These are phyloP conservation scores for Schlechtendalia chinensis DNA, from an alignment of 1,140 invertebrate genomes.

Conservation along the genomic window DNA sequence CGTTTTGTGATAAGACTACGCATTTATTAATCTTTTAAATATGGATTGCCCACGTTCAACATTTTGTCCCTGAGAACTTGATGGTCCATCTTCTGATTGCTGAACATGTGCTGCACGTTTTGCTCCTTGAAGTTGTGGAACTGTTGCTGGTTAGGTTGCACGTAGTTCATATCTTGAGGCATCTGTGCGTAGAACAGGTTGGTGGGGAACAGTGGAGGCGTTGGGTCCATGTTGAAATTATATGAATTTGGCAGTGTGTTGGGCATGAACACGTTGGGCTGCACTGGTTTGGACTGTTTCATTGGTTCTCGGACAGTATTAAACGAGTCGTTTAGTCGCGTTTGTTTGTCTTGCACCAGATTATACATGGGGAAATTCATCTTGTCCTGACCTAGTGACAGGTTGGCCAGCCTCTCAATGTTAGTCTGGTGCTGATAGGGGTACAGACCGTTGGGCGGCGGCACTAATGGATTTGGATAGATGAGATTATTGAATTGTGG, in stretches of 20 bases:
- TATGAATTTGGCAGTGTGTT: slow-evolving; percentile 43
- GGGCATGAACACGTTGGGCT: slow-evolving; percentile 38
- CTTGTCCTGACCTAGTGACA: slow-evolving; percentile 30
- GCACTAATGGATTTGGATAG: slow-evolving; percentile 33
- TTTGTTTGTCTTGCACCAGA: slow-evolving; percentile 39
- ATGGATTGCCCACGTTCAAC: slow-evolving; percentile 46
- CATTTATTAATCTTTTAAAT: slow-evolving; percentile 48
- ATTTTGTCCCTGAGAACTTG: slow-evolving; percentile 46
- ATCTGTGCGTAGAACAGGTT: slow-evolving; percentile 46
- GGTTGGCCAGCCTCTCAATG: slow-evolving; percentile 37
- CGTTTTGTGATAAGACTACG: slow-evolving; percentile 46
- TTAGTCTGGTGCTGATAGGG: slow-evolving; percentile 43
- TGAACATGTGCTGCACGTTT: slow-evolving; percentile 43
- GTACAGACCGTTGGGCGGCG: slow-evolving; percentile 33
- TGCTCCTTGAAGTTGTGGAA: slow-evolving; percentile 46
- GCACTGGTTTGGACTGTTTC: slow-evolving; percentile 42
- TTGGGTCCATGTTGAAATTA: slow-evolving; percentile 41
- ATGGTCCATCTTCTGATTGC: slow-evolving; percentile 42
- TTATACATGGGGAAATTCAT: slow-evolving; percentile 45
- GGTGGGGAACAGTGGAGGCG: slow-evolving; percentile 38
- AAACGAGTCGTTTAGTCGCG: slow-evolving; percentile 30
- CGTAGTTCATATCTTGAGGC: slow-evolving; percentile 43
- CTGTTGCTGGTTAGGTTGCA: slow-evolving; percentile 47
- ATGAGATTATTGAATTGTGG: slow-evolving; percentile 47
- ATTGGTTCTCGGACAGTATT: slow-evolving; percentile 36